Evolutionary conservation across 2,113 vertebrate genomes (phyloP).

Genomic region (mouse (Mus musculus)): DNA sequence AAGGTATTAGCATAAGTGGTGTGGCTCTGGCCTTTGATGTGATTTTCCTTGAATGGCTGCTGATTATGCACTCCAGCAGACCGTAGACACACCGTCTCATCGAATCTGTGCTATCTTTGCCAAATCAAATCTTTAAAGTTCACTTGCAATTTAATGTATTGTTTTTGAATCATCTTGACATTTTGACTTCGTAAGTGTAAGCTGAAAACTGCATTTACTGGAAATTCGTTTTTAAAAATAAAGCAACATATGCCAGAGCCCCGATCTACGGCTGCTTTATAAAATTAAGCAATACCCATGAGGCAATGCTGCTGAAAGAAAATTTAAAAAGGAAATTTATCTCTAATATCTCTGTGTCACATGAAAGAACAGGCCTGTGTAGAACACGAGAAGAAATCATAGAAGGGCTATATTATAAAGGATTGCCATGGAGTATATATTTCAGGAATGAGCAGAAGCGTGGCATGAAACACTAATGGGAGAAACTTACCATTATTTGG

Average conservation of each 20-base stretch:
- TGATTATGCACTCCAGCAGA: slow-evolving; percentile 71
- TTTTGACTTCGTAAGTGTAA: slow-evolving; percentile 82
- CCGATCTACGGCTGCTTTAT: slow-evolving; percentile 84
- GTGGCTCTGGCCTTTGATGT: slow-evolving; percentile 73
- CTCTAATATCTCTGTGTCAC: slow-evolving; percentile 55
- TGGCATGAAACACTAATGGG: not conserved
- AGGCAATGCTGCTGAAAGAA: slow-evolving; percentile 80
- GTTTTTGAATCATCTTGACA: slow-evolving; percentile 85
- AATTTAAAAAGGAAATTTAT: slow-evolving; percentile 77
- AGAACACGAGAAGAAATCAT: not conserved
- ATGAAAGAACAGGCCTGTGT: not conserved
- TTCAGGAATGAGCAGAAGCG: not conserved
- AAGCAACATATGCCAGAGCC: slow-evolving; percentile 87
- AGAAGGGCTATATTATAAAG: not conserved
- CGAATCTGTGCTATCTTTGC: slow-evolving; percentile 71
- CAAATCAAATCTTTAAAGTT: slow-evolving; percentile 87
- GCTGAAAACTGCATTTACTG: slow-evolving; percentile 85
- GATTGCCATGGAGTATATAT: not conserved
- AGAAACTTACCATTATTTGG: not conserved
- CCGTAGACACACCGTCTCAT: slow-evolving; percentile 66
- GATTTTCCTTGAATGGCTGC: slow-evolving; percentile 62
- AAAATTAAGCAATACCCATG: slow-evolving; percentile 84
- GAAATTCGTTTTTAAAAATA: slow-evolving; percentile 84
- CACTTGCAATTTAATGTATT: slow-evolving; percentile 83
- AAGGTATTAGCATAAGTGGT: slow-evolving; percentile 67